Conservation (phyloP, 1,140 invertebrate genomes). For the Danaus melanippus region DNA sequence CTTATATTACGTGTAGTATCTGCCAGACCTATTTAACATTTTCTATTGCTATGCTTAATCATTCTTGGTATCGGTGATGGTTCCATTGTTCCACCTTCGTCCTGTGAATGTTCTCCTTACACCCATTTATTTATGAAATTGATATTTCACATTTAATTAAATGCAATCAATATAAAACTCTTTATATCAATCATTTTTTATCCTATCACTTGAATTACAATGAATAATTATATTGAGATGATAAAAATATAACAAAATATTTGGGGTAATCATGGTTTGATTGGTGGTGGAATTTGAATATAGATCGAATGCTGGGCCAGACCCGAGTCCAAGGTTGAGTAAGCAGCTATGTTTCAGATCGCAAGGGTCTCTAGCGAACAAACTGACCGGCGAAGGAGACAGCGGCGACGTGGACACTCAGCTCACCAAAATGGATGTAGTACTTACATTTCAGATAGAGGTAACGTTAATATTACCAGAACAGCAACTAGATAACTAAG, state of each 20-base stretch:
- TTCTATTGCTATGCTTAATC: slow-evolving; percentile 68
- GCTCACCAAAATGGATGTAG: slow-evolving; percentile 96
- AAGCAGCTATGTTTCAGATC: slow-evolving; percentile 80
- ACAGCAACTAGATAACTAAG: neutral
- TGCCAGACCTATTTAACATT: slow-evolving; percentile 50
- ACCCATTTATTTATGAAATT: slow-evolving; percentile 5
- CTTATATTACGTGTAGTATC: slow-evolving; percentile 21
- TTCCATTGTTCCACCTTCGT: slow-evolving; percentile 50
- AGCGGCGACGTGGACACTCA: slow-evolving; percentile 92
- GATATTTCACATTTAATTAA: too few species aligned
- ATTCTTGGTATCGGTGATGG: slow-evolving; percentile 73
- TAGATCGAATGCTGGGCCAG: slow-evolving; percentile 64
- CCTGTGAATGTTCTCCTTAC: slow-evolving; percentile 38
- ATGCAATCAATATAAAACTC: too few species aligned
- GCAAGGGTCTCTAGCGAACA: slow-evolving; percentile 90
- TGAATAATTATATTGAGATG: too few species aligned
- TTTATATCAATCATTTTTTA: too few species aligned
- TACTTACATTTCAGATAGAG: slow-evolving; percentile 96
- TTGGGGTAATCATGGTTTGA: neutral
- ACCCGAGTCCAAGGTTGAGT: slow-evolving; percentile 72
- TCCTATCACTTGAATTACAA: too few species aligned
- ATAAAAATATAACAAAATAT: too few species aligned
- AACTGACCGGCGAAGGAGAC: slow-evolving; percentile 86
- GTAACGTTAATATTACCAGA: slow-evolving; percentile 70
- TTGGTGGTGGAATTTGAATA: slow-evolving; percentile 36